Base-by-base conservation (phyloP, 2,888 invertebrate genomes). In the Sphaeridia pumilis region DNA sequence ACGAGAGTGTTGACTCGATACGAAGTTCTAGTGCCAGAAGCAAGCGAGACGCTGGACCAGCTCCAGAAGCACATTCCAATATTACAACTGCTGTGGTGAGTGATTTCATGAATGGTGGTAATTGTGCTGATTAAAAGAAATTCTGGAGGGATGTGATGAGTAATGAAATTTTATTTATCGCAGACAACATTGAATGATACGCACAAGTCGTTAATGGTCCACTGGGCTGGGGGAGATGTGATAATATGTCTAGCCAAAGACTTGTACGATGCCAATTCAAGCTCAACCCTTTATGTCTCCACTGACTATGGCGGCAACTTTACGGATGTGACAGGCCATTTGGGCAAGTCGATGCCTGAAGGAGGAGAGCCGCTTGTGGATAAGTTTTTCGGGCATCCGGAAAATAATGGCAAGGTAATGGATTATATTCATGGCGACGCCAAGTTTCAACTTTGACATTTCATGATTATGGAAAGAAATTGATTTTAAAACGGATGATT, bases 191-290 rank as follows among this genome's bases (percentile, higher is more conserved):
- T 90, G 22, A 84, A 88, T 72, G 89, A 90, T 72, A 82, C 81
- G 59, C 90, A 92, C 69, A 84, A 86, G 67, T 87, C 88, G 69
- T 72, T 92, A 66, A 84, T 90, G 78, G 87, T 92, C 10, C 87
- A 89, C 70, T 92, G 92, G 90, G 85, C 88, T 12, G 89, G 90
- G 25, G 84, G 86, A 70, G 81, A 86, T 71, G 84, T 88, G 26
- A 85, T 92, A 65, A 82, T 92, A 60, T 89, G 89, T 66, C 73
- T 90, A 58, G 87, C 88, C 2, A 76, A 83, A 64, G 85, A 87
- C 69, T 81, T 82, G 14, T 17, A 36, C 12, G 74, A 75, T 49
- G 76, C 78, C 10, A 66, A 63, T 28, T 60, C 66, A 21, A 77
- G 84, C 24, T 87, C 87, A 44, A 78, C 83, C 24, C 79, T 90